Base-by-base conservation (phyloP, 1,140 invertebrate species). In the Dendroctonus ponderosae region DNA sequence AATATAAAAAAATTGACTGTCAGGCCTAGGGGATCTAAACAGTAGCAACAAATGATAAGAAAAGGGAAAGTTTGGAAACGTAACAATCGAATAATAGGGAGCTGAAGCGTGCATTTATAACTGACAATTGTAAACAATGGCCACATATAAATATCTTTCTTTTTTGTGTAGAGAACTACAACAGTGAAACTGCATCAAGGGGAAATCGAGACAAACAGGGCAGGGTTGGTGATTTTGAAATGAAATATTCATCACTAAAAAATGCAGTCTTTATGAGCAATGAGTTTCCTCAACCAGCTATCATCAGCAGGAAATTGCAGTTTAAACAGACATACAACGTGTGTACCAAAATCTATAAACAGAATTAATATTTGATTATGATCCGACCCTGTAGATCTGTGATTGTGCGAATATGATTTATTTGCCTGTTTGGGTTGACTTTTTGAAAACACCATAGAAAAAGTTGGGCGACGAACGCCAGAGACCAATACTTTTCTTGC, bases 401-500 rank as follows among this genome's bases (percentile, higher is more conserved):
- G 43, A 46, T 8, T 9, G 8, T 46, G 43, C 8, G 43, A 46
- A 15, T 58, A 37, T 44, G 56, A 58, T 58, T 58, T 44, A 58
- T 58, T 7, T 26, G 43, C 42, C n/a, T 58, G 42, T 58, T 58
- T 58, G n/a, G 41, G 56, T 58, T 58, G 11, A 38, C 41, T 58
- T 58, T 44, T 11, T 41, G 9, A 44, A 58, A 37, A 58, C 40
- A 44, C 41, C 41, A 56, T 40, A 56, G 38, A 56, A 56, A 56
- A 56, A 56, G 53, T 56, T 56, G 26, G 53, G 39, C 53, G 53
- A 56, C 53, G n/a, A 56, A 56, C 53, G 53, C 53, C 26, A 56
- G 39, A 56, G 39, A 56, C 53, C 53, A 56, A 56, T 56, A 40
- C 53, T 56, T 52, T 56, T 56, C 53, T 56, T 56, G 53, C 53